Conservation (phyloP, 2,113 vertebrate species). For the Microcebus griseorufus region DNA sequence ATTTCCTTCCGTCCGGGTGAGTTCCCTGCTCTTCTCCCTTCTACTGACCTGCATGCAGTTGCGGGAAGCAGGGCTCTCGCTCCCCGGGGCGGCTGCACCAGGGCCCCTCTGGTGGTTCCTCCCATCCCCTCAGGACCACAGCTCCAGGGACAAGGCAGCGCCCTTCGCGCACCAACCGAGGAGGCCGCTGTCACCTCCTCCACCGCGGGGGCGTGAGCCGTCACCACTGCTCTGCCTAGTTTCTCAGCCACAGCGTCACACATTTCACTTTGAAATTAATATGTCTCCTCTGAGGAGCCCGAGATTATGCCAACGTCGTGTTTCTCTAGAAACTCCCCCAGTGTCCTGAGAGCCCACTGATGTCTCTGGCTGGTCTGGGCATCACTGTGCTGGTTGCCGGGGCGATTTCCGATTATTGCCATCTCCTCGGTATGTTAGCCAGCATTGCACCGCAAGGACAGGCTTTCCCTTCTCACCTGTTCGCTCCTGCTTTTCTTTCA, state of each 20-base stretch:
- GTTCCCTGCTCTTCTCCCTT: background rate
- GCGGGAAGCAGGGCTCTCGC: background rate
- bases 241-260: background rate
- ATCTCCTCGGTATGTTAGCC: too few relatives aligned
- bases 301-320: background rate
- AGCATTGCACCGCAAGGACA: background rate
- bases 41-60: background rate
- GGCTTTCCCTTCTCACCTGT: background rate
- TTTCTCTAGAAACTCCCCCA: background rate
- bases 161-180: background rate
- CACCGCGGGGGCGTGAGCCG: fast-evolving
- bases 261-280: background rate
- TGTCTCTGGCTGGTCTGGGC: background rate
- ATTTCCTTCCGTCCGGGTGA: background rate
- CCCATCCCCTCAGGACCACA: fast-evolving
- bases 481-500: background rate
- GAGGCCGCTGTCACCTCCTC: background rate
- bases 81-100: background rate
- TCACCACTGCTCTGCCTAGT: background rate
- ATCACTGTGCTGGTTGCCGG: background rate
- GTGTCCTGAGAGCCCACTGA: fast-evolving
- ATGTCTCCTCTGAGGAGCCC: background rate
- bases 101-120: background rate
- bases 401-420: too few relatives aligned
- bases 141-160: fast-evolving